Percentiles rank a stretch among this genome's conserved stretches.
phyloP scores from a whole-genome alignment of 2,888 invertebrate species.

The Drosophila pseudotakahashii region DNA sequence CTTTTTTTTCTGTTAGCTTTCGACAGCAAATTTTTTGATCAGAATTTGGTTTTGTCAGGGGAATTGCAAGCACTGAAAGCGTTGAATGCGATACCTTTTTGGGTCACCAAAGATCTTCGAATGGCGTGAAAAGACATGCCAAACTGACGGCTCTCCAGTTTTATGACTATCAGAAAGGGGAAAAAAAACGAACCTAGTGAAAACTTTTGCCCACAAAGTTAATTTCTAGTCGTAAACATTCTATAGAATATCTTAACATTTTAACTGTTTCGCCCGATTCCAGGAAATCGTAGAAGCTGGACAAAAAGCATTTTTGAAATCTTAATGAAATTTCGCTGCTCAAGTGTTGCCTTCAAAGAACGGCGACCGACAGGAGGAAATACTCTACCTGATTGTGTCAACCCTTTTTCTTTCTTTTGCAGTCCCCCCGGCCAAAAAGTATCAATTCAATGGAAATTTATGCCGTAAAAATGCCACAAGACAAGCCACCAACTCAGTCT shows the following conservation, averaged over 20 bases:
- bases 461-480: constrained; percentile 70
- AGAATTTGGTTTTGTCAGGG: constrained; percentile 52
- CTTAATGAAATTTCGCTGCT: constrained; percentile 55
- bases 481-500: constrained; percentile 49
- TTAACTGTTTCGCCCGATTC: constrained; percentile 25
- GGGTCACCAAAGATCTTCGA: constrained; percentile 33
- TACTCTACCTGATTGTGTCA: constrained; percentile 77
- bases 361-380: constrained; percentile 54
- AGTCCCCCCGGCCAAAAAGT: constrained; percentile 26
- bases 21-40: constrained; percentile 50
- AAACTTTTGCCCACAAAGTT: constrained; percentile 19
- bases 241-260: constrained; percentile 11
- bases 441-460: constrained; percentile 81
- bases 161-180: neutral
- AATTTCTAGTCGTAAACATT: constrained; percentile 33
- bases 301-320: constrained; percentile 57
- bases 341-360: constrained; percentile 76
- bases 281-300: constrained; percentile 20
- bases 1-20: constrained; percentile 49
- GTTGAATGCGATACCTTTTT: constrained; percentile 81
- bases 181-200: neutral
- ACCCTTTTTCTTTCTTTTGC: constrained; percentile 53
- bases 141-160: constrained; percentile 59
- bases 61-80: constrained; percentile 66
- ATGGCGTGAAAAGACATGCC: constrained; percentile 75